These are phyloP conservation scores for Panurus biarmicus DNA, from an alignment of 2,113 vertebrate genomes.

Conservation along the genomic window DNA sequence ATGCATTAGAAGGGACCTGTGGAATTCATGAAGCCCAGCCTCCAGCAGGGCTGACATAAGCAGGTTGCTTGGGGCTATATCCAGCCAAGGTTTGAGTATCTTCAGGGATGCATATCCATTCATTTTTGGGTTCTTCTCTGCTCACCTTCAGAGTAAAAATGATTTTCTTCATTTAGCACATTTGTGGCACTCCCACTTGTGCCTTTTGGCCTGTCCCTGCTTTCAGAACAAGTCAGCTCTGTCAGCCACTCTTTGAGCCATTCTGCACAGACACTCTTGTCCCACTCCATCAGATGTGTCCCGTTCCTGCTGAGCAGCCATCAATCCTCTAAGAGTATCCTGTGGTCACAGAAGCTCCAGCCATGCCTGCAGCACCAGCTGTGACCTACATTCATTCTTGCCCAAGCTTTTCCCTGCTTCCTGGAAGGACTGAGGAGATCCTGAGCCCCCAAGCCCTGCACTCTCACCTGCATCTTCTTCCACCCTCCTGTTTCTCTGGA, in stretches of 20 bases:
- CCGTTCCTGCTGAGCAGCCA: background rate
- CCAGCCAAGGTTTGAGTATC: background rate
- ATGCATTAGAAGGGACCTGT: accelerated
- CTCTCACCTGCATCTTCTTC: background rate
- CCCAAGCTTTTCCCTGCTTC: background rate
- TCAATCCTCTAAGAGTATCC: accelerated
- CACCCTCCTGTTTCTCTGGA: background rate
- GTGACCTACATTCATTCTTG: background rate
- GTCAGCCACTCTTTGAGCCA: background rate
- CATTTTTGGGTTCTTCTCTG: background rate
- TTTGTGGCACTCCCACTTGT: background rate
- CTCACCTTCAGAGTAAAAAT: background rate
- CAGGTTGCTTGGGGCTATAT: background rate
- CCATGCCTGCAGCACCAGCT: background rate
- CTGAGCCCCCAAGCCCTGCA: background rate
- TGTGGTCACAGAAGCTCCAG: background rate
- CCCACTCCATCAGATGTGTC: too few species aligned
- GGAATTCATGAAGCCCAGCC: background rate
- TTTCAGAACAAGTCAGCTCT: background rate
- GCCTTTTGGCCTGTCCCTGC: background rate
- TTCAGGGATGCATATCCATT: background rate
- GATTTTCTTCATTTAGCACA: background rate
- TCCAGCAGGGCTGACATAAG: background rate
- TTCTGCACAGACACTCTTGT: background rate
- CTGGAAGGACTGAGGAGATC: background rate